A percentile compares a stretch with the other conserved stretches of the same genome.
phyloP scores from a whole-genome alignment of 1,140 invertebrate genomes.

The Macrocentrus cingulum region DNA sequence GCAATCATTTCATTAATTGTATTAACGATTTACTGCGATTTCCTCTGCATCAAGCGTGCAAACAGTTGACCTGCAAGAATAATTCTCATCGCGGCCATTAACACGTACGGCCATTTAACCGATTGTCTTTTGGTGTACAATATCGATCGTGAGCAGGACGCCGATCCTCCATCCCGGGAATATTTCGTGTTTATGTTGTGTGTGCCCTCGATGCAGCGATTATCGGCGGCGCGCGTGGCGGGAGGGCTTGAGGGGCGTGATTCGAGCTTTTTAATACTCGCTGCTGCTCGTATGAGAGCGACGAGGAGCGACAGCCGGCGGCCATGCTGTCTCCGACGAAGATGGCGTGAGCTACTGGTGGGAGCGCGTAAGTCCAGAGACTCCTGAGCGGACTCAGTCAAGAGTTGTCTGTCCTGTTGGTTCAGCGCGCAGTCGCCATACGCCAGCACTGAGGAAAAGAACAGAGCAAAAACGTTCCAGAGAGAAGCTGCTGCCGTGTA shows the following conservation, averaged over 20 bases:
- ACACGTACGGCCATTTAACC: no score
- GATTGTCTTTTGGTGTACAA: no score
- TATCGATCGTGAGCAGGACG: no score
- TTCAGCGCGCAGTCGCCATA: constrained; percentile 22
- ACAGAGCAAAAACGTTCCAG: constrained; percentile 3
- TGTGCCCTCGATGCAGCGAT: no score
- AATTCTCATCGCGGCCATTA: no score
- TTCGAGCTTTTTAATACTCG: background rate
- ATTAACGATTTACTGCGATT: constrained; percentile 41
- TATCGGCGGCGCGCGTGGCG: background rate
- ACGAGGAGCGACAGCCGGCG: background rate
- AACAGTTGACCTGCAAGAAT: background rate
- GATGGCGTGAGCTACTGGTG: background rate
- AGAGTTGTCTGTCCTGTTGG: constrained; percentile 17
- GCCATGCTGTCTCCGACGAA: background rate
- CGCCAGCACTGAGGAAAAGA: constrained; percentile 4
- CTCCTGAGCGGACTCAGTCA: constrained; percentile 17
- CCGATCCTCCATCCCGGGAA: no score
- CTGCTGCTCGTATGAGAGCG: background rate
- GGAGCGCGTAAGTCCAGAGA: constrained; percentile 1
- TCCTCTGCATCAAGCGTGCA: constrained; percentile 20
- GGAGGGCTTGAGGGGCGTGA: background rate
- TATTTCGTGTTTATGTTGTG: no score
- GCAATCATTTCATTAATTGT: constrained; percentile 38
- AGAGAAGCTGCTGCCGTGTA: constrained; percentile 18